phyloP scores from a whole-genome alignment of 1,140 invertebrate species.

The Plutomurus gul region DNA sequence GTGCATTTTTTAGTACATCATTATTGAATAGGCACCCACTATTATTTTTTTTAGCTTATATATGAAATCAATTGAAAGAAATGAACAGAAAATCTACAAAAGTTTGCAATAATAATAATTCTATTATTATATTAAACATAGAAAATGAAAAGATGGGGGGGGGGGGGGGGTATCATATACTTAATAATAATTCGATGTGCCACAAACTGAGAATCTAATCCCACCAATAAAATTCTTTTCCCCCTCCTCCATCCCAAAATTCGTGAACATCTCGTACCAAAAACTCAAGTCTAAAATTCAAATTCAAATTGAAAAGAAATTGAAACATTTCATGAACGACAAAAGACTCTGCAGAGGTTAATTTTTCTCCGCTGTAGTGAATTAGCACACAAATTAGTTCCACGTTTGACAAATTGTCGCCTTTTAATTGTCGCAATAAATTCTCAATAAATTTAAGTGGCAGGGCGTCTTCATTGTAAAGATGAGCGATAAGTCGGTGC shows the following conservation, averaged over 20 bases:
- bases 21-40: no score
- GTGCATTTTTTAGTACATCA: no score
- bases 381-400: background rate
- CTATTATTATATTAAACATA: no score
- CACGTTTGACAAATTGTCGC: background rate
- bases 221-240: background rate
- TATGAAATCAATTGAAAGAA: no score
- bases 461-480: conserved; percentile 4
- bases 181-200: no score
- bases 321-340: conserved; percentile 12
- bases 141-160: no score
- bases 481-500: conserved; percentile 6
- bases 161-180: no score
- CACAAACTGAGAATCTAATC: conserved; percentile 59
- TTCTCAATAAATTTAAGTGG: background rate
- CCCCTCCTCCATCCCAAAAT: conserved; percentile 6
- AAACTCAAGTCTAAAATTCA: conserved; percentile 6
- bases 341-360: background rate
- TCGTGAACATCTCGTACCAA: background rate
- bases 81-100: no score
- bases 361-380: background rate
- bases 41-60: no score
- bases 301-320: background rate
- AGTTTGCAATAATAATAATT: no score
- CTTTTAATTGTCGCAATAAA: background rate